Evolutionary conservation across 2,113 vertebrate genomes (phyloP).

Genomic region (Lampris incognitus): DNA sequence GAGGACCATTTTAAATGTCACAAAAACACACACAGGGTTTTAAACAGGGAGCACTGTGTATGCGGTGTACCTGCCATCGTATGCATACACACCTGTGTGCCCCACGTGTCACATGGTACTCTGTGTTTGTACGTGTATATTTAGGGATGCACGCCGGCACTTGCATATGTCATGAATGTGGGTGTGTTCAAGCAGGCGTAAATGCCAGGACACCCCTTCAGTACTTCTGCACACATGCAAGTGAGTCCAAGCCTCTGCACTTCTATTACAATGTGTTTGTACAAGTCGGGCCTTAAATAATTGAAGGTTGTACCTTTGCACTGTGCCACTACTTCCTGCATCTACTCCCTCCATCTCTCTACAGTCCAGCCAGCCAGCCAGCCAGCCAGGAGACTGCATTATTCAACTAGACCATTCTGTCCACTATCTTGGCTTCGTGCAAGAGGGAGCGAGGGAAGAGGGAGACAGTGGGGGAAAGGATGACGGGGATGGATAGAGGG

Average conservation of each 20-base stretch:
- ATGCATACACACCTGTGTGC: neutral
- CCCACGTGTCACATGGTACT: neutral
- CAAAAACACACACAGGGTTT: slow-evolving; percentile 7
- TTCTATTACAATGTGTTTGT: neutral
- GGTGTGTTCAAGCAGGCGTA: neutral
- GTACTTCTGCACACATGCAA: neutral
- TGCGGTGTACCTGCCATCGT: too few species aligned
- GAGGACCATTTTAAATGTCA: slow-evolving; percentile 47
- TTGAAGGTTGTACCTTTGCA: slow-evolving; percentile 54
- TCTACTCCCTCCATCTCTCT: slow-evolving; percentile 12
- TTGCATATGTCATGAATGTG: slow-evolving; percentile 15
- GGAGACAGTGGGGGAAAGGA: slow-evolving; percentile 1
- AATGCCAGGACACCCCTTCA: neutral
- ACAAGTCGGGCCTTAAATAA: slow-evolving; percentile 55
- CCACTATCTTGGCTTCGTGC: slow-evolving; percentile 18
- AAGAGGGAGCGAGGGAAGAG: neutral
- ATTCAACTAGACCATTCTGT: slow-evolving; percentile 62
- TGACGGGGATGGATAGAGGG: neutral
- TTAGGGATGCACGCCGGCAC: slow-evolving; percentile 6
- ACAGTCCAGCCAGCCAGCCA: slow-evolving; percentile 23
- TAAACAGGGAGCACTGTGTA: neutral
- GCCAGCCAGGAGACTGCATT: slow-evolving; percentile 57
- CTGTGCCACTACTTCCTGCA: slow-evolving; percentile 37
- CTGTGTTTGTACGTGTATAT: neutral
- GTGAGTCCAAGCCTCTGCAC: neutral